phyloP scores from a whole-genome alignment of 2,113 vertebrate species.

The Chlamydotis undulata region DNA sequence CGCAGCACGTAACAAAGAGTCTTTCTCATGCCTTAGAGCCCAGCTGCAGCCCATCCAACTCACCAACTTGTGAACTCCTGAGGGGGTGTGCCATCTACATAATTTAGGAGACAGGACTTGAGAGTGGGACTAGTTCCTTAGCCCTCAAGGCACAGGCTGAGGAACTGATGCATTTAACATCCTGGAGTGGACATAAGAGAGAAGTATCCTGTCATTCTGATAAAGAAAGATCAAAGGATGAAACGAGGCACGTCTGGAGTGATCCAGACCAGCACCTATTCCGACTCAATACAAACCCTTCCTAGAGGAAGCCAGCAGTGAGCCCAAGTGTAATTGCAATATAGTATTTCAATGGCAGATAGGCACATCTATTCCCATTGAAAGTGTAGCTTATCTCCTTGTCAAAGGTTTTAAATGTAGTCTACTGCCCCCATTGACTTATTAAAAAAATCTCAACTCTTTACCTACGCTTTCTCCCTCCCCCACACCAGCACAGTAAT shows the following conservation, averaged over 20 bases:
- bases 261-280: neutral
- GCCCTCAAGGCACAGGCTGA: neutral
- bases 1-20: neutral
- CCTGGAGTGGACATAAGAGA: neutral
- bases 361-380: neutral
- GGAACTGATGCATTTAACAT: neutral
- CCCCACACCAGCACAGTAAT: neutral
- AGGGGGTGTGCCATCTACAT: too few relatives aligned
- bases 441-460: neutral
- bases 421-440: neutral
- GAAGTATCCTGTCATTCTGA: neutral
- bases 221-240: neutral
- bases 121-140: neutral
- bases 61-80: neutral
- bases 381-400: neutral
- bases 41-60: neutral
- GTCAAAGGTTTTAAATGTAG: neutral
- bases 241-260: neutral
- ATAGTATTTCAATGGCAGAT: neutral
- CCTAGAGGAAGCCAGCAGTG: neutral
- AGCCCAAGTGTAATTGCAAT: neutral
- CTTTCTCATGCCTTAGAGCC: neutral
- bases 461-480: neutral
- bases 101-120: neutral
- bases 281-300: neutral